These are phyloP conservation scores for Monomorium pharaonis DNA, from an alignment of 1,140 invertebrate species.

Conservation along the genomic window DNA sequence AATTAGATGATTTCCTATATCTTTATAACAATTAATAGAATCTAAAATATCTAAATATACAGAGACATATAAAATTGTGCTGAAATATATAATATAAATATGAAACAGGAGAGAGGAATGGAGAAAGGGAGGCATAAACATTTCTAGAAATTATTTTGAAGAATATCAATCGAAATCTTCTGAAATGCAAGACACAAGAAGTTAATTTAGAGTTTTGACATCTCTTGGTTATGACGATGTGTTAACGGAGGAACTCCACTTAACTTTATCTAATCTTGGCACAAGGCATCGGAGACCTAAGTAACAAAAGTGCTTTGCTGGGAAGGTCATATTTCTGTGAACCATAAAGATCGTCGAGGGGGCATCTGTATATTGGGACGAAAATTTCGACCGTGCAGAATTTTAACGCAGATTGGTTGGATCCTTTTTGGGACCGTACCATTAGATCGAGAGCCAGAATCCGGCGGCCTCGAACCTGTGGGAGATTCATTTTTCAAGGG, in stretches of 20 bases:
- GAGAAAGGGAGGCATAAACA: background rate
- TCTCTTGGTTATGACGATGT: background rate
- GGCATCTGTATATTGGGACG: slow-evolving; percentile 28
- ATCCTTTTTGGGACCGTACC: slow-evolving; percentile 33
- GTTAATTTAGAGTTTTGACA: slow-evolving; percentile 20
- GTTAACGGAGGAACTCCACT: background rate
- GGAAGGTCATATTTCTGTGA: slow-evolving; percentile 44
- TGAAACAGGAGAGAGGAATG: background rate
- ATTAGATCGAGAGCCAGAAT: slow-evolving; percentile 5
- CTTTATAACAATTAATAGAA: background rate
- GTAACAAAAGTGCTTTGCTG: slow-evolving; percentile 10
- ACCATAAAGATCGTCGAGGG: slow-evolving; percentile 11
- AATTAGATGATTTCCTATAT: background rate
- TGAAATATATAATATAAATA: background rate
- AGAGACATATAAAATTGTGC: background rate
- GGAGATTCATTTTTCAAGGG: slow-evolving; percentile 79
- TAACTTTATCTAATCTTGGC: slow-evolving; percentile 40
- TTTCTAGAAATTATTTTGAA: background rate
- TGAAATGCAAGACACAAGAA: background rate
- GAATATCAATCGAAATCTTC: background rate
- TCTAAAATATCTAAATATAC: background rate
- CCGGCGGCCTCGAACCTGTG: slow-evolving; percentile 67
- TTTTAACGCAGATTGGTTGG: slow-evolving; percentile 74
- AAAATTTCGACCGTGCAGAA: slow-evolving; percentile 56
- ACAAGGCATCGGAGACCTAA: background rate